Evolutionary conservation across 2,888 invertebrate genomes (phyloP).

Genomic region (Drosophila pseudotakahashii): DNA sequence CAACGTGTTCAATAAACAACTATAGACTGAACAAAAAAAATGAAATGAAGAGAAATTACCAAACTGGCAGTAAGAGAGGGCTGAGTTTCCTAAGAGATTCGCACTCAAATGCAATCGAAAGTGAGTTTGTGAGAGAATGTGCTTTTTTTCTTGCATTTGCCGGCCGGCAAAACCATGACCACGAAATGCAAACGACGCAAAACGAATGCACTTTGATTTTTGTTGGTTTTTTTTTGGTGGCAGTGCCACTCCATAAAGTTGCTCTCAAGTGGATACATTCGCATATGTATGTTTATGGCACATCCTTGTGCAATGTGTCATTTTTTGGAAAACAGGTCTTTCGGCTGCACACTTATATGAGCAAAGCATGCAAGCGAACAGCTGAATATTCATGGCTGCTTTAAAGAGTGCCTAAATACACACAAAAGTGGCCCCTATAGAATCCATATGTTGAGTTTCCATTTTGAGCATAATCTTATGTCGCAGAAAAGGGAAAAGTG

Average conservation of each 20-base stretch:
- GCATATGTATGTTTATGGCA: conserved; percentile 25
- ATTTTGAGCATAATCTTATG: background rate
- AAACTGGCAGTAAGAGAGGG: conserved; percentile 27
- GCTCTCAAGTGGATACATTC: conserved; percentile 23
- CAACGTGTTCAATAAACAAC: conserved; percentile 30
- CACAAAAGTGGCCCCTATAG: background rate
- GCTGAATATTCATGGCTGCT: conserved; percentile 21
- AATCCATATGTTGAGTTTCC: background rate
- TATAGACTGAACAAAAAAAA: conserved; percentile 5
- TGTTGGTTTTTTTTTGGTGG: background rate
- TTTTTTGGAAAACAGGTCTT: conserved; percentile 62
- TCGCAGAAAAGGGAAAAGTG: no score
- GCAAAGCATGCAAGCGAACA: conserved; percentile 15
- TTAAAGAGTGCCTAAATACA: background rate
- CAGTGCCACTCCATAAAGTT: conserved; percentile 9
- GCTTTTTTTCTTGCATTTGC: conserved; percentile 48
- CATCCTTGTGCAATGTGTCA: conserved; percentile 45
- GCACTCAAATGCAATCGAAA: conserved; percentile 16
- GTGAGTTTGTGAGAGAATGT: conserved; percentile 2
- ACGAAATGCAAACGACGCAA: conserved; percentile 17
- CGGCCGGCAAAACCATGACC: conserved; percentile 65
- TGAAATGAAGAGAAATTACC: background rate
- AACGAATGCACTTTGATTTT: conserved; percentile 22
- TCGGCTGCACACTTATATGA: conserved; percentile 5
- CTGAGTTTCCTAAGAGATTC: conserved; percentile 8